These are phyloP conservation scores for Drosophila kikkawai DNA, from an alignment of 1,140 invertebrate genomes.

Conservation along the genomic window DNA sequence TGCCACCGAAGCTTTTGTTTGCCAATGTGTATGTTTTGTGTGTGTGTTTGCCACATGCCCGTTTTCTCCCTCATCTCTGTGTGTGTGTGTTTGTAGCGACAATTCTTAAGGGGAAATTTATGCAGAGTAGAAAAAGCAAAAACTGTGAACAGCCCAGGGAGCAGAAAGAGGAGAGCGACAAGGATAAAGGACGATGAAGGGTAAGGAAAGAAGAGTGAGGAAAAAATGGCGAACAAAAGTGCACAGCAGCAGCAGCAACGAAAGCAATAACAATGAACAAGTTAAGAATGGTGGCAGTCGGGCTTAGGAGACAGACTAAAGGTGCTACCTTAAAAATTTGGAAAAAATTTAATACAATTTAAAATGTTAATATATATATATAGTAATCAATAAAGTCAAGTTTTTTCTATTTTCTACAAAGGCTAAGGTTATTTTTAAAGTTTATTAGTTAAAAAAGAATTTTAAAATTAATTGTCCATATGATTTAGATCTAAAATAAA, in stretches of 20 bases:
- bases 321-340: not conserved
- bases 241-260: conserved; percentile 51
- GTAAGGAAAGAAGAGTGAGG: conserved; percentile 3
- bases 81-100: conserved; percentile 41
- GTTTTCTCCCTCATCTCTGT: not conserved
- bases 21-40: conserved; percentile 34
- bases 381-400: not conserved
- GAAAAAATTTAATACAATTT: too few relatives aligned
- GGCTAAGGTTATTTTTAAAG: fast-evolving
- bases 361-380: not conserved
- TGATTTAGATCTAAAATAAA: too few relatives aligned
- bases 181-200: conserved; percentile 5
- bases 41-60: conserved; percentile 33
- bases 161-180: conserved; percentile 10
- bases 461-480: too few relatives aligned
- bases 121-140: conserved; percentile 65
- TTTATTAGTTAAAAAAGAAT: fast-evolving
- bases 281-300: conserved; percentile 16
- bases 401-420: not conserved
- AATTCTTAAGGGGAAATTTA: conserved; percentile 82
- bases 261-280: conserved; percentile 55
- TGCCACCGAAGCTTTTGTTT: conserved; percentile 55
- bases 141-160: conserved; percentile 41
- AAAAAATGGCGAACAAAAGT: conserved; percentile 79
- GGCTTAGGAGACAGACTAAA: conserved; percentile 2